Evolutionary conservation across 2,797 vertebrate species (phyloP), one percentile per base, ranked within the genome.

Genomic region (Delichon dasypus): DNA sequence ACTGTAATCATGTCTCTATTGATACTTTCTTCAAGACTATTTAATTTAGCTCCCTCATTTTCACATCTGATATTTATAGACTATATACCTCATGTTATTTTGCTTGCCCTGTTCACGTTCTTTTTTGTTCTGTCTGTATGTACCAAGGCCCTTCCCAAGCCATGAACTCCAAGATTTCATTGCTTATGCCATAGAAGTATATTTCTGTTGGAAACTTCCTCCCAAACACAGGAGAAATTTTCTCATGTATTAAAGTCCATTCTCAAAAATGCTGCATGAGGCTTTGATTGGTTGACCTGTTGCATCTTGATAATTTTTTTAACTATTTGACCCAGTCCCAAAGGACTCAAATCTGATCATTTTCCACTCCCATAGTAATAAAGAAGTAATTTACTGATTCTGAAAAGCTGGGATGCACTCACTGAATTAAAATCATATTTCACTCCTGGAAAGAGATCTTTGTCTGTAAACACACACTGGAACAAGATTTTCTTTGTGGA

Each of bases 31-130:
- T 71, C 58, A 68, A 74, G 45, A 80, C 53, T 87, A 91, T 91
- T 92, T 97, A 74, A 96, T 94, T 95, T 85, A 95, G 38, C 64
- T 81, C 68, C 42, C 61, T 93, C 60, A 50, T 95, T 96, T 96
- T 85, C 64, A 90, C 51, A 89, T 38, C 72, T 79, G 71, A 62
- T 71, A 44, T 76, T 90, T 93, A 91, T 50, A 85, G 79, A 80
- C 68, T 71, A 47, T n/a, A 34, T 19, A 40, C n/a, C 30, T 72
- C 4, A 16, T 5, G 3, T 66, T 89, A 71, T 77, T 96, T 92
- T 64, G 65, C 51, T 68, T 68, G 30, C 44, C n/a, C 36, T 91
- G 18, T 81, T 83, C 25, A 1, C 47, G 29, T 11, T 72, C 32
- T 58, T 58, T 57, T 94, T 89, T 54, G 45, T 47, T 74, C 25